A percentile compares a stretch with the other conserved stretches of the same genome.
Evolutionary conservation across 2,888 invertebrate species (phyloP).

Genomic region (Marronus borbonicus): DNA sequence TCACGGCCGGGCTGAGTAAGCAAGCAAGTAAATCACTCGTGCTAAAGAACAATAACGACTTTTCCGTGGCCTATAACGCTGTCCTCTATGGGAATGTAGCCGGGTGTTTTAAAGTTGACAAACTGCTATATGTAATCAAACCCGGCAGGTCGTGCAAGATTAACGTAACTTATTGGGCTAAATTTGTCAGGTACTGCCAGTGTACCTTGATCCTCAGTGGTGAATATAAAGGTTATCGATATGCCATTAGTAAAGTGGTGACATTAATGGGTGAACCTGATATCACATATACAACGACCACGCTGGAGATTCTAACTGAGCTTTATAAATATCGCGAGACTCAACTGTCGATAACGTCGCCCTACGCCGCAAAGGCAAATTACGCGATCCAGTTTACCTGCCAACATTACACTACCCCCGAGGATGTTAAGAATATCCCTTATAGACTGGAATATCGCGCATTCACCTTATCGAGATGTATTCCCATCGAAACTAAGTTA

Average conservation of each 20-base stretch:
- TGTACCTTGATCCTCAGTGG: constrained; percentile 35
- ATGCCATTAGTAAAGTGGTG: constrained; percentile 38
- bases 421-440: not conserved
- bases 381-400: constrained; percentile 28
- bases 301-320: not conserved
- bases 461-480: not conserved
- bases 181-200: constrained; percentile 6
- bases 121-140: not conserved
- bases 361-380: constrained; percentile 18
- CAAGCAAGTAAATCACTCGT: not conserved
- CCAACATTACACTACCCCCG: not conserved
- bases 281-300: not conserved
- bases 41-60: constrained; percentile 37
- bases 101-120: constrained; percentile 6
- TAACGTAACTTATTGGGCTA: constrained; percentile 31
- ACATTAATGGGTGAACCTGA: constrained; percentile 33
- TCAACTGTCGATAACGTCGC: constrained; percentile 17
- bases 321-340: constrained; percentile 22
- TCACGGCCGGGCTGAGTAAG: constrained; percentile 22
- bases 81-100: constrained; percentile 20
- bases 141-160: not conserved
- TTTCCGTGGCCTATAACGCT: constrained; percentile 13
- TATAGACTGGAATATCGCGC: not conserved
- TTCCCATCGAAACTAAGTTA: not conserved
- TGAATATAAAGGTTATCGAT: constrained; percentile 42